Conservation (phyloP, 2,888 invertebrate species). For the Deilephila porcellus region DNA sequence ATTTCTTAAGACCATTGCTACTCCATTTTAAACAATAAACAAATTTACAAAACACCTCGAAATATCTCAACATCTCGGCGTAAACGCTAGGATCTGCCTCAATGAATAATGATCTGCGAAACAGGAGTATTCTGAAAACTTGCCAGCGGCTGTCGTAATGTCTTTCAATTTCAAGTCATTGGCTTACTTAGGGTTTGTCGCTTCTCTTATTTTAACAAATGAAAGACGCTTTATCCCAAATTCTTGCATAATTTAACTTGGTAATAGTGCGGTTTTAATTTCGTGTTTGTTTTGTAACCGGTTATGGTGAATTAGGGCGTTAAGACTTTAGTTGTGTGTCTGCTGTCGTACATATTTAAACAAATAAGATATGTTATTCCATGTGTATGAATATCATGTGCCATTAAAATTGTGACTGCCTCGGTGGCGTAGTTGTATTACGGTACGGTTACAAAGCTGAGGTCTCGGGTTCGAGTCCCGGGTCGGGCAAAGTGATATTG, state of each 20-base stretch:
- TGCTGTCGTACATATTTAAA: no score
- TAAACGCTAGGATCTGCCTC: conserved; percentile 11
- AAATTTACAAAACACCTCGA: neutral
- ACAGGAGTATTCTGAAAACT: conserved; percentile 33
- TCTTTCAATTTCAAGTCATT: conserved; percentile 40
- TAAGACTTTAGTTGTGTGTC: no score
- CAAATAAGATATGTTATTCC: no score
- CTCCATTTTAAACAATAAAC: neutral
- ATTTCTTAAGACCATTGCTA: no score
- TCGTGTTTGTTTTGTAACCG: neutral
- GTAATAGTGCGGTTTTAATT: neutral
- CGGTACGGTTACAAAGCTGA: no score
- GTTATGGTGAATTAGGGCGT: no score
- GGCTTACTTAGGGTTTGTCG: conserved; percentile 34
- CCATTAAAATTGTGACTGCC: no score
- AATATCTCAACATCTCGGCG: neutral
- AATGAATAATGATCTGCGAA: conserved; percentile 30
- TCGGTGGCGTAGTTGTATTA: no score
- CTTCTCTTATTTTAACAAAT: conserved; percentile 16
- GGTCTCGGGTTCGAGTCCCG: no score
- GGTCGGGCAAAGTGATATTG: no score
- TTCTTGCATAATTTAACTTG: neutral
- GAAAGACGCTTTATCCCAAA: conserved; percentile 5
- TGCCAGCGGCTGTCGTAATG: conserved; percentile 39
- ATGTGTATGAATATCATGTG: no score